phyloP scores from a whole-genome alignment of 2,113 vertebrate species.

The Leptobrachium ailaonicum region DNA sequence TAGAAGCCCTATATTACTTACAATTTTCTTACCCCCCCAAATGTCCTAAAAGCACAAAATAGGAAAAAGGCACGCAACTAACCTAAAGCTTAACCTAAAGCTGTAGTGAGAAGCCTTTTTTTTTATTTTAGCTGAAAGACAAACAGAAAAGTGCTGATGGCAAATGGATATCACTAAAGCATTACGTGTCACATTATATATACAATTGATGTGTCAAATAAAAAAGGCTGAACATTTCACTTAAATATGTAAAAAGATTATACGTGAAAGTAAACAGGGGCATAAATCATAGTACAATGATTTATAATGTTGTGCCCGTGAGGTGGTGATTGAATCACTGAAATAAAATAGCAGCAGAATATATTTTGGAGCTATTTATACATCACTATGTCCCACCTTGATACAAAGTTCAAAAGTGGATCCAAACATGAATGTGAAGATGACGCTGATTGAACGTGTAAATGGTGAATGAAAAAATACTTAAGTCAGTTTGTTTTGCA shows the following conservation, averaged over 20 bases:
- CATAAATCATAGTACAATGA: constrained; percentile 2
- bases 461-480: neutral
- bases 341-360: neutral
- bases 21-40: too few species aligned
- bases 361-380: neutral
- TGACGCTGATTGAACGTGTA: constrained; percentile 11
- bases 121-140: constrained; percentile 21
- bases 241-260: constrained; percentile 18
- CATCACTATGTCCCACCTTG: neutral
- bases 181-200: constrained; percentile 24
- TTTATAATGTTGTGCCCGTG: neutral
- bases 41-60: too few species aligned
- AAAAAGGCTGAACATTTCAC: neutral
- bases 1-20: too few species aligned
- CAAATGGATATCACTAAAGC: constrained; percentile 30
- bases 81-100: too few species aligned
- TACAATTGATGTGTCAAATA: neutral
- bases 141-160: constrained; percentile 32
- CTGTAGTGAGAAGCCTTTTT: too few species aligned
- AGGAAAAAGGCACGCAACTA: too few species aligned
- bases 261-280: constrained; percentile 8
- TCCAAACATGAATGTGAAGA: neutral
- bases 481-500: constrained; percentile 7
- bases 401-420: neutral
- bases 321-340: neutral